These are phyloP conservation scores for Pangasianodon hypophthalmus DNA, from an alignment of 2,113 vertebrate genomes.

Conservation along the genomic window DNA sequence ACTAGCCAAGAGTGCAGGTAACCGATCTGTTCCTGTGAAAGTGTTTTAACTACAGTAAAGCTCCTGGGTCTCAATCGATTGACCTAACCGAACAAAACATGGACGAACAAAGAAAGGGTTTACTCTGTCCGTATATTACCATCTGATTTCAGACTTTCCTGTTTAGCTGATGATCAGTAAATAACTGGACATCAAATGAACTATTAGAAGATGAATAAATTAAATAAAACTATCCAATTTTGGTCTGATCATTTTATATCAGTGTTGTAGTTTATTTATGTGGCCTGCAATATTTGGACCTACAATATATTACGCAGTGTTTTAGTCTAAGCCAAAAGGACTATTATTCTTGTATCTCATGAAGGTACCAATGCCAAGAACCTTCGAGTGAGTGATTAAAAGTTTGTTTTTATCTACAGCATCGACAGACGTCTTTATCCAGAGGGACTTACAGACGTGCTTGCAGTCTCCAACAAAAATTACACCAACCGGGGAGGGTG, in stretches of 20 bases:
- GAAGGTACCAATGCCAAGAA: background rate
- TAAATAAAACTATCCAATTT: background rate
- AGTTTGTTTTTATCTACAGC: background rate
- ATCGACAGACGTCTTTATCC: background rate
- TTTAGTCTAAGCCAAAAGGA: background rate
- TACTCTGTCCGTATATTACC: no score
- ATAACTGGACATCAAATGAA: background rate
- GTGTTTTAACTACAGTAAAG: background rate
- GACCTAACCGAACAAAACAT: no score
- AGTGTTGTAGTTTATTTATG: background rate
- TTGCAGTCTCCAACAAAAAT: background rate
- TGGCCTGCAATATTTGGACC: background rate
- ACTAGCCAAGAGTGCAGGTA: background rate
- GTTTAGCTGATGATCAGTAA: background rate
- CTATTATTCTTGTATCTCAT: background rate
- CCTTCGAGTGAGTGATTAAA: background rate
- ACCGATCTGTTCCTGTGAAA: background rate
- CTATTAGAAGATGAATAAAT: background rate
- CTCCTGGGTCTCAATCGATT: background rate
- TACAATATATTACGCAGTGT: background rate
- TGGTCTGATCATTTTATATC: background rate
- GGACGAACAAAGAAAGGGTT: no score
- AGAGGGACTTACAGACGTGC: background rate
- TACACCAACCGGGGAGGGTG: background rate
- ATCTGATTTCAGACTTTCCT: background rate